Conservation (phyloP, 2,797 vertebrate species). For the Coregonus ussuriensis region DNA sequence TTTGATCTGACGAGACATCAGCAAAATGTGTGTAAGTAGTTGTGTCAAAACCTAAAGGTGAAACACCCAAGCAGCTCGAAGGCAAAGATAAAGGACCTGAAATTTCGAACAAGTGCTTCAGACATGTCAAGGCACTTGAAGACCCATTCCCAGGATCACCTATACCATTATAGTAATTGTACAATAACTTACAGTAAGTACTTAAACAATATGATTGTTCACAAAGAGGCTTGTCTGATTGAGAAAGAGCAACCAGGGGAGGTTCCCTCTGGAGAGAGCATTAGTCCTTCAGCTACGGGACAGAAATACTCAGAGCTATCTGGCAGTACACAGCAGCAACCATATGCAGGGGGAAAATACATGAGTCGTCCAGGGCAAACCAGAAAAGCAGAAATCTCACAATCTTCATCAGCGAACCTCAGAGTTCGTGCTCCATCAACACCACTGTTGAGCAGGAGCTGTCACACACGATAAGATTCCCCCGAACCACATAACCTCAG, state of each 20-base stretch:
- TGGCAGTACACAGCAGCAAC: not conserved
- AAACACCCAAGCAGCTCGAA: not conserved
- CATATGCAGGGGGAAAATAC: not conserved
- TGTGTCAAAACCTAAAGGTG: not conserved
- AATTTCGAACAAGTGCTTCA: not conserved
- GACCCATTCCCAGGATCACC: not conserved
- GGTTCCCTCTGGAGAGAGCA: not conserved
- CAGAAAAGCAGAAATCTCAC: not conserved
- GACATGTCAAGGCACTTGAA: not conserved
- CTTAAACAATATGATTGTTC: not conserved
- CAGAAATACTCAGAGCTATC: not conserved
- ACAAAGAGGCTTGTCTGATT: not conserved
- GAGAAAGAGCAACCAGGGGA: not conserved
- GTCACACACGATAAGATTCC: not conserved
- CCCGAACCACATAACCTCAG: not conserved
- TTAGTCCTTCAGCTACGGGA: not conserved
- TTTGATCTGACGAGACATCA: constrained; percentile 30
- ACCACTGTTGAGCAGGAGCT: not conserved
- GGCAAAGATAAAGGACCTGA: not conserved
- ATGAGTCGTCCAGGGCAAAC: not conserved
- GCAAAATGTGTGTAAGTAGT: constrained; percentile 14
- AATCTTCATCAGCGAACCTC: not conserved
- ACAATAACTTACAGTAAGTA: not conserved
- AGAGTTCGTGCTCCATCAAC: not conserved
- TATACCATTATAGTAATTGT: too few relatives aligned